Base-by-base conservation (phyloP, 2,888 invertebrate genomes). In the Caenorhabditis sp. region DNA sequence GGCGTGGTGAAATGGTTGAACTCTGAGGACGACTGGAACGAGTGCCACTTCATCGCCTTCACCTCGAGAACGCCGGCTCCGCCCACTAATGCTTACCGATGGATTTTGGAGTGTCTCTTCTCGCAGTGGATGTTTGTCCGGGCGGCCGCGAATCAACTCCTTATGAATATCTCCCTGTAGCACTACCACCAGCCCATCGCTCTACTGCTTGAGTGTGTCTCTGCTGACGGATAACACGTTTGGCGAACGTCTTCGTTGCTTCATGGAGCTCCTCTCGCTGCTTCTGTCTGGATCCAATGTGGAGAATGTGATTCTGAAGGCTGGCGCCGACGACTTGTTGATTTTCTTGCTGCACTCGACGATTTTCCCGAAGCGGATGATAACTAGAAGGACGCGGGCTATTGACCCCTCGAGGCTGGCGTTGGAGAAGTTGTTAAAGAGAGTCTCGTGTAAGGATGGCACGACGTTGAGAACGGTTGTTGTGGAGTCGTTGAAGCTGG, bases 51-150 rank as follows among this genome's bases (percentile, higher is more conserved):
- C 7, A 24, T 38, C 0, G 38, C 79, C 12, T 79, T 70, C 16
- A 79, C 79, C 8, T 79, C 79, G 1, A 64, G 10, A 0, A 51
- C 63, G 12, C 38, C 59, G 7, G 6, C 70, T 2, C 24, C 69
- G 5, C 41, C 58, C 3, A 6, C 41, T 1, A 70, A 69, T 19
- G 5, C 56, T 4, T 82, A 79, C 26, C 74, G 85, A 58, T 87
- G 87, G 87, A 73, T 88, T 19, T 81, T 83, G 26, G 44, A 69
- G 12, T 86, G 84, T 24, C 64, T 88, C 1, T 88, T 88, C 85
- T 86, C 85, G 10, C 86, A 82, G 16, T 84, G 80, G 69, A 73
- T 76, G 38, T 56, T 79, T 35, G 79, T 88, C 47, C 79, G 88
- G 8, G 58, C 85, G 0, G 80, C 83, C 0, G 77, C 85, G 16